Percentiles rank a stretch among this genome's conserved stretches.
Evolutionary conservation across 2,113 vertebrate genomes (phyloP).

Genomic region (Burhinus bistriatus): DNA sequence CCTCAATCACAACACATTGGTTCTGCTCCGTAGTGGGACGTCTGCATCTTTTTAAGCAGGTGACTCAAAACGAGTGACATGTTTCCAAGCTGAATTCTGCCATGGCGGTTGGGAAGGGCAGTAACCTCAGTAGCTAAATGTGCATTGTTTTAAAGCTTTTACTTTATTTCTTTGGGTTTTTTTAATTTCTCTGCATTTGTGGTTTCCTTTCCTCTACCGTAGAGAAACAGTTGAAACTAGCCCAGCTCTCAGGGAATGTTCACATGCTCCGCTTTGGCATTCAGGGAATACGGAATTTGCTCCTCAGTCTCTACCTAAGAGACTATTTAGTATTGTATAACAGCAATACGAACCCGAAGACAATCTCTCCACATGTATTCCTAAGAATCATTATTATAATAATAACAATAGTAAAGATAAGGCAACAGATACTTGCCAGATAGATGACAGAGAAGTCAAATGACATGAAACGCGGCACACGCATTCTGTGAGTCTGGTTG

Average conservation of each 20-base stretch:
- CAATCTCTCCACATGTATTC: background rate
- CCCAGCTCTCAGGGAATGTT: background rate
- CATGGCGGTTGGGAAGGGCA: background rate
- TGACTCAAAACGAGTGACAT: background rate
- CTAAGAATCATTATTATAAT: background rate
- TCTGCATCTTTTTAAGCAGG: background rate
- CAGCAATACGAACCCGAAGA: background rate
- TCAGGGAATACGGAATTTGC: background rate
- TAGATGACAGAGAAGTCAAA: background rate
- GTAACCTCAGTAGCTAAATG: background rate
- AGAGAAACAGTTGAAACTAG: background rate
- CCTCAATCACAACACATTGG: rapidly evolving
- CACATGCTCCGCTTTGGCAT: background rate
- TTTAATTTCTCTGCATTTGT: background rate
- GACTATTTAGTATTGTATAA: background rate
- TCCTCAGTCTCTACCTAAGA: background rate
- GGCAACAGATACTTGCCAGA: background rate
- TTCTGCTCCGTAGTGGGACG: background rate
- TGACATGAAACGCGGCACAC: background rate
- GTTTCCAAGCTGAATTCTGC: background rate
- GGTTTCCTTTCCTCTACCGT: background rate
- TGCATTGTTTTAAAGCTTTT: background rate
- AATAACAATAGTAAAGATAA: background rate
- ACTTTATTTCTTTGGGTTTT: background rate
- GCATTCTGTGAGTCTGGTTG: background rate